Evolutionary conservation across 2,113 vertebrate species (phyloP).

Genomic region (Chionodraco myersi): DNA sequence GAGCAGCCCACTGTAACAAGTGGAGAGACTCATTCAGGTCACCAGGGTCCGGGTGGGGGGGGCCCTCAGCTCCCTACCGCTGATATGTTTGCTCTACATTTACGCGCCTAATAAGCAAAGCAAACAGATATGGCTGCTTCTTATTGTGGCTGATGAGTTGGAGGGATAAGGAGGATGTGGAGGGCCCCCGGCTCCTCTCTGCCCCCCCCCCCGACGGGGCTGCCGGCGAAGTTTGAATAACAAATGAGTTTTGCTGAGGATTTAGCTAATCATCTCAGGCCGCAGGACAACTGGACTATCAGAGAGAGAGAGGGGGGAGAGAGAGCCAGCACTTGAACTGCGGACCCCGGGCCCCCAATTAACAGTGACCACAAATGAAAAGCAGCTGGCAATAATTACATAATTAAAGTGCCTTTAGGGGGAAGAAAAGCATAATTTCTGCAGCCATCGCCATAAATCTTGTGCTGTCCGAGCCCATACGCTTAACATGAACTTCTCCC

Average conservation of each 20-base stretch:
- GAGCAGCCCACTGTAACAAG: constrained; percentile 36
- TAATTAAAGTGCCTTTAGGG: constrained; percentile 95
- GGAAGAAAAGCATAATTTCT: constrained; percentile 97
- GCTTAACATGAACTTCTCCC: constrained; percentile 87
- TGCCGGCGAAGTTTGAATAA: constrained; percentile 76
- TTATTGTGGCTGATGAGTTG: constrained; percentile 70
- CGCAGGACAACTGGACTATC: constrained; percentile 80
- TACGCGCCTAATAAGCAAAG: constrained; percentile 70
- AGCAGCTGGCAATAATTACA: constrained; percentile 99
- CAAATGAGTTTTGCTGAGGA: constrained; percentile 83
- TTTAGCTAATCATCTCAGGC: constrained; percentile 81
- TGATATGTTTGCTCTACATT: constrained; percentile 68
- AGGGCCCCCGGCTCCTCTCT: constrained; percentile 57
- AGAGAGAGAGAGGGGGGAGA: constrained; percentile 38
- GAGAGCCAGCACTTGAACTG: constrained; percentile 84
- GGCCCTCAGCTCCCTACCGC: constrained; percentile 35
- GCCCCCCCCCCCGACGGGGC: constrained; percentile 56
- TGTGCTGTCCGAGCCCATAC: constrained; percentile 91
- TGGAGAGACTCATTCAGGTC: constrained; percentile 84
- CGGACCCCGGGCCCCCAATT: constrained; percentile 89
- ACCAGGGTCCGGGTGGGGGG: constrained; percentile 66
- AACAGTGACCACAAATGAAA: constrained; percentile 90
- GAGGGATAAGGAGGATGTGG: constrained; percentile 78
- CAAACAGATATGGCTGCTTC: constrained; percentile 71
- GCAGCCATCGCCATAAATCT: constrained; percentile 98